Percentiles rank a stretch among this genome's conserved stretches.
phyloP scores from a whole-genome alignment of 2,888 invertebrate species.

The Aspidapion aeneum region DNA sequence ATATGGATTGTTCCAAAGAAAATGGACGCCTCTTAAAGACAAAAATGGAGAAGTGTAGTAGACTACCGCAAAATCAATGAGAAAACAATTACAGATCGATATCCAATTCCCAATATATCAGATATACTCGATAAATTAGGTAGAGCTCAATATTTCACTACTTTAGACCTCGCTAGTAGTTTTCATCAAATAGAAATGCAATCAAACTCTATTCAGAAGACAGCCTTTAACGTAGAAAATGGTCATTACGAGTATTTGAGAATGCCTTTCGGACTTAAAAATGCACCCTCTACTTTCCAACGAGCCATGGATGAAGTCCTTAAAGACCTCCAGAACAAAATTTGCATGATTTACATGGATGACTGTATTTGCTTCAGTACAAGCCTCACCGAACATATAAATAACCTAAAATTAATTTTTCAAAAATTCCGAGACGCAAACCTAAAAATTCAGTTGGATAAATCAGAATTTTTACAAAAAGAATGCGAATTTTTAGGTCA shows the following conservation, averaged over 20 bases:
- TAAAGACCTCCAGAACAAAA: conserved; percentile 21
- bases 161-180: too few species aligned
- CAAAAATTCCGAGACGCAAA: conserved; percentile 4
- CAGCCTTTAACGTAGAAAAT: conserved; percentile 23
- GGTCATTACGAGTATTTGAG: conserved; percentile 24
- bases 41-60: conserved; percentile 26
- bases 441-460: conserved; percentile 15
- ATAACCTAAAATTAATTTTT: conserved; percentile 7
- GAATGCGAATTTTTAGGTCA: too few species aligned
- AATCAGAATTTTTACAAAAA: too few species aligned
- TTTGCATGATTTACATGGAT: conserved; percentile 10
- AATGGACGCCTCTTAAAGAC: conserved; percentile 20
- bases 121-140: conserved; percentile 24
- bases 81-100: conserved; percentile 21
- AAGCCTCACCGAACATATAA: conserved; percentile 2
- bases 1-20: too few species aligned
- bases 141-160: conserved; percentile 19
- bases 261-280: conserved; percentile 34
- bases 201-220: conserved; percentile 17
- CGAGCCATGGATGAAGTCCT: conserved; percentile 29
- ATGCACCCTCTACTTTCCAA: conserved; percentile 30
- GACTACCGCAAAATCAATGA: conserved; percentile 25
- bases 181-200: conserved; percentile 27
- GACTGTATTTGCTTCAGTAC: conserved; percentile 8
- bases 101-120: conserved; percentile 26